Conservation (phyloP, 2,113 vertebrate genomes). For the Desmodus rotundus region DNA sequence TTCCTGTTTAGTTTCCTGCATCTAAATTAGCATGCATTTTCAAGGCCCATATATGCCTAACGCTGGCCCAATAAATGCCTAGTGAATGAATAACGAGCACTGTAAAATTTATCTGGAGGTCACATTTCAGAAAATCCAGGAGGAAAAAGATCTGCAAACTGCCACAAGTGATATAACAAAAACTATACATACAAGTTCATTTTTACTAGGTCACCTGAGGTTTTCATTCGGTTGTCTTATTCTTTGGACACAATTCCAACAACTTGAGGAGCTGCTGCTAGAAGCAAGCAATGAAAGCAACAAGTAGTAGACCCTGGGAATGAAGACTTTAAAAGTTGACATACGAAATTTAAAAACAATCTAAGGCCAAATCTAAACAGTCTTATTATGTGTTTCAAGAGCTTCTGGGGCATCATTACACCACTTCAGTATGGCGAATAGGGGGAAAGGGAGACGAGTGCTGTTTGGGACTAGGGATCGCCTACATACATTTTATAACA, state of each 20-base stretch:
- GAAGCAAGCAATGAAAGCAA: slow-evolving; percentile 2
- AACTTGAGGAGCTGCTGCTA: not conserved
- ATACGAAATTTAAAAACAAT: not conserved
- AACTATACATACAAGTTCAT: not conserved
- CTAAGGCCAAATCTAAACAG: not conserved
- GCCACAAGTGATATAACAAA: not conserved
- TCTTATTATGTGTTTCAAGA: not conserved
- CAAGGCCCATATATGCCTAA: not conserved
- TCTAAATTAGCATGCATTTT: slow-evolving; percentile 8
- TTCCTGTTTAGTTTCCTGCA: not conserved
- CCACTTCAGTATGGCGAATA: not conserved
- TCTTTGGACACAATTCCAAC: slow-evolving; percentile 16
- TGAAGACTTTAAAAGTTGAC: not conserved
- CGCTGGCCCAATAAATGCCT: not conserved
- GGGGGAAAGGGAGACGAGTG: not conserved
- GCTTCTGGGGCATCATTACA: not conserved
- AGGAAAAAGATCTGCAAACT: not conserved
- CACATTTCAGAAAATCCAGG: slow-evolving; percentile 36
- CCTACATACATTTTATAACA: not conserved
- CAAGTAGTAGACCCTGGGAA: not conserved
- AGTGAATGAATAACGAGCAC: slow-evolving; percentile 28
- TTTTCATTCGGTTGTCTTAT: not conserved
- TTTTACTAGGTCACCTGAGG: not conserved
- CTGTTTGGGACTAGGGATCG: not conserved
- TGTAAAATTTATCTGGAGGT: not conserved